Percentiles rank a stretch among this genome's conserved stretches.
Evolutionary conservation across 2,113 vertebrate species (phyloP).

Genomic region (Columbina picui): DNA sequence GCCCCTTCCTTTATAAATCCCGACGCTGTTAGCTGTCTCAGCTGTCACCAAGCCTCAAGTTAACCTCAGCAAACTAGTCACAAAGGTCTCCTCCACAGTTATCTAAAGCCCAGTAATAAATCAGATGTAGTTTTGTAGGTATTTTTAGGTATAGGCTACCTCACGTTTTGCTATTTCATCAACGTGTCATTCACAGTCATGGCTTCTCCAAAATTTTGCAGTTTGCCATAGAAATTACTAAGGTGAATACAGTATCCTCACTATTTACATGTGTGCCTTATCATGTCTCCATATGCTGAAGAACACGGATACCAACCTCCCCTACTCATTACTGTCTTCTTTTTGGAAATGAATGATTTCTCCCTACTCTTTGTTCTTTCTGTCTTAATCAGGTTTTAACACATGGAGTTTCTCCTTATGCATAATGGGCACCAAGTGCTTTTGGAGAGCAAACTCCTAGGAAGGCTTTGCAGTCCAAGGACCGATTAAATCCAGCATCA

Average conservation of each 20-base stretch:
- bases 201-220: not conserved
- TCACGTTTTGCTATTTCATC: not conserved
- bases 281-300: not conserved
- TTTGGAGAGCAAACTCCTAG: not conserved
- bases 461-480: not conserved
- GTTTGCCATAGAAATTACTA: not conserved
- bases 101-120: not conserved
- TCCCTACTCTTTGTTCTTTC: not conserved
- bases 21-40: not conserved
- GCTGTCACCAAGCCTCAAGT: not conserved
- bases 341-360: not conserved
- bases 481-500: not conserved
- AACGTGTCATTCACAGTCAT: not conserved
- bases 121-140: not conserved
- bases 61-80: not conserved
- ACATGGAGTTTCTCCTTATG: not conserved
- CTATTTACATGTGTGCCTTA: not conserved
- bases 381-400: not conserved
- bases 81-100: not conserved
- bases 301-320: not conserved
- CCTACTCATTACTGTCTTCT: not conserved
- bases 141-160: not conserved
- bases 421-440: not conserved
- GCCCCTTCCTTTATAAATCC: not conserved
- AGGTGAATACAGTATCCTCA: not conserved